Evolutionary conservation across 2,113 vertebrate species (phyloP).

Genomic region (Cercocebus atys): DNA sequence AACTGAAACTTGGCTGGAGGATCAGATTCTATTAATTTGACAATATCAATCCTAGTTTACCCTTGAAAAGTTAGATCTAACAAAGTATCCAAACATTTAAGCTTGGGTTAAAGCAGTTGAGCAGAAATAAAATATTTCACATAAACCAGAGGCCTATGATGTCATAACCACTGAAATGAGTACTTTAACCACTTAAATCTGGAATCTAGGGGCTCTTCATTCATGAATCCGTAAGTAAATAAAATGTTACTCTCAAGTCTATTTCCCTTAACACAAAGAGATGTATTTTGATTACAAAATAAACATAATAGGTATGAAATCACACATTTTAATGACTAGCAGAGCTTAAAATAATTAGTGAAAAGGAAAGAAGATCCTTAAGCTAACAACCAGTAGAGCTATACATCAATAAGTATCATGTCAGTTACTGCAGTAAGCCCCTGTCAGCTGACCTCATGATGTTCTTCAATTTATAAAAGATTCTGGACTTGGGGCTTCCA

Average conservation of each 20-base stretch:
- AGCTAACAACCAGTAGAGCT: background rate
- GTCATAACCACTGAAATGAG: background rate
- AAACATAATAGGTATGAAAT: background rate
- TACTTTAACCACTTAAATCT: background rate
- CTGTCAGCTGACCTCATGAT: background rate
- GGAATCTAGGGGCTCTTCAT: background rate
- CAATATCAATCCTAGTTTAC: background rate
- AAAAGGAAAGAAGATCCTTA: background rate
- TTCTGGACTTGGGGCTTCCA: background rate
- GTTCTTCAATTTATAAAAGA: slow-evolving; percentile 16
- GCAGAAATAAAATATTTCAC: background rate
- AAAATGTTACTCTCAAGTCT: background rate
- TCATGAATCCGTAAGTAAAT: background rate
- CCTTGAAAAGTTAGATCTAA: background rate
- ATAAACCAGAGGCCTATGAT: background rate
- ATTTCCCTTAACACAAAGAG: background rate
- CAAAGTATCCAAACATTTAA: slow-evolving; percentile 14
- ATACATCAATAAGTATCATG: background rate
- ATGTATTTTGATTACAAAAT: background rate
- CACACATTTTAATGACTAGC: background rate
- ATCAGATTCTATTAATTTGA: slow-evolving; percentile 29
- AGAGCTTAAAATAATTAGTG: background rate
- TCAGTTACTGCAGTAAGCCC: background rate
- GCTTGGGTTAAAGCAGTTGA: background rate
- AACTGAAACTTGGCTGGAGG: background rate